Conservation (phyloP, 2,797 vertebrate species). For the Acropternis orthonyx region DNA sequence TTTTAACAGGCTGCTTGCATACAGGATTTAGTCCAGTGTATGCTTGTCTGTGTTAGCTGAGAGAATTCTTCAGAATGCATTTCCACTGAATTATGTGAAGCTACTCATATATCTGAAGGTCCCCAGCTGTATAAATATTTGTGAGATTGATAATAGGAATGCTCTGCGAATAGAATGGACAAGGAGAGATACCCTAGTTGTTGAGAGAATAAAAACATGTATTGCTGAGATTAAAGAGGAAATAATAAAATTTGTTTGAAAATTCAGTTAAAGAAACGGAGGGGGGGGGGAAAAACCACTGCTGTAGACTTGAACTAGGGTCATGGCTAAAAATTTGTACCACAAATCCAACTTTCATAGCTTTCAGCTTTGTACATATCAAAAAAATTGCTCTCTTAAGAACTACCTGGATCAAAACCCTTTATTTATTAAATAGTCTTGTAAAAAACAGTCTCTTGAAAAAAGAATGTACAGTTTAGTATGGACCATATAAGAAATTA, state of each 20-base stretch:
- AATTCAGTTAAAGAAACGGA: neutral
- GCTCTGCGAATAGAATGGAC: neutral
- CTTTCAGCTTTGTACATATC: neutral
- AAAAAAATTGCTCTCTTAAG: neutral
- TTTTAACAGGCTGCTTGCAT: neutral
- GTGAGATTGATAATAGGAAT: conserved; percentile 21
- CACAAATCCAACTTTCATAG: neutral
- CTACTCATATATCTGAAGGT: neutral
- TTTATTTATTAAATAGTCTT: neutral
- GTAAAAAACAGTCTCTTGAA: neutral
- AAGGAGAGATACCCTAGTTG: neutral
- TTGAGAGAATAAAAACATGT: neutral
- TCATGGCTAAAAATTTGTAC: neutral
- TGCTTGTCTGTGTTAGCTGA: neutral
- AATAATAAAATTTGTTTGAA: neutral
- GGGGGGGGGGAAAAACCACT: neutral
- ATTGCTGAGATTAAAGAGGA: neutral
- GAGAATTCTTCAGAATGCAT: conserved; percentile 1
- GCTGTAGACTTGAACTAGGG: neutral
- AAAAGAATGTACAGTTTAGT: neutral
- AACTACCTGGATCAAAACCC: neutral
- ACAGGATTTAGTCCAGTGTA: neutral
- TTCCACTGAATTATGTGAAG: neutral
- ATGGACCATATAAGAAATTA: neutral
- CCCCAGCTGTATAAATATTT: conserved; percentile 52